phyloP scores from a whole-genome alignment of 2,797 vertebrate genomes.

The Helostoma temminkii region DNA sequence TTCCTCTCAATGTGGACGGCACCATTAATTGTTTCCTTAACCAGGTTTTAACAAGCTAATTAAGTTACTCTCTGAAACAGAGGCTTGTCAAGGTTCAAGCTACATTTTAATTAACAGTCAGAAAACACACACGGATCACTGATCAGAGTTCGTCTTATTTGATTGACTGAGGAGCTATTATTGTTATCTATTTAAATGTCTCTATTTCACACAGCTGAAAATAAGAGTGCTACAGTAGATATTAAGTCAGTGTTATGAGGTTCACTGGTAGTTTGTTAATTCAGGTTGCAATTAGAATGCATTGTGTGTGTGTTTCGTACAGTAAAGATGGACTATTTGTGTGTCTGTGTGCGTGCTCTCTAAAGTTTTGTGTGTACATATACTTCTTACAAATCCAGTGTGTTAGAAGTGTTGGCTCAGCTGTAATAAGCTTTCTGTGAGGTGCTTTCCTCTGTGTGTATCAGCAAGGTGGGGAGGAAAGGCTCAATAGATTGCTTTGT shows the following conservation, averaged over 20 bases:
- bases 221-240: not conserved
- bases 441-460: slow-evolving; percentile 57
- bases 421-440: slow-evolving; percentile 66
- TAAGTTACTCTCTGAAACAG: slow-evolving; percentile 51
- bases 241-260: not conserved
- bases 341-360: slow-evolving; percentile 4
- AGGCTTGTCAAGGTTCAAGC: slow-evolving; percentile 57
- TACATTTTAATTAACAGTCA: slow-evolving; percentile 68
- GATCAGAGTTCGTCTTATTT: slow-evolving; percentile 45
- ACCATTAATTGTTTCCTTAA: slow-evolving; percentile 41
- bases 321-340: not conserved
- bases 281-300: too few relatives aligned
- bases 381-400: slow-evolving; percentile 29
- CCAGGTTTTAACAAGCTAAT: slow-evolving; percentile 55
- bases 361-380: slow-evolving; percentile 26
- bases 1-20: slow-evolving; percentile 8
- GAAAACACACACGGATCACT: slow-evolving; percentile 43
- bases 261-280: not conserved
- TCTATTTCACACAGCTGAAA: slow-evolving; percentile 18
- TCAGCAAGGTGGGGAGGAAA: slow-evolving; percentile 74
- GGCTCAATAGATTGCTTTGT: slow-evolving; percentile 81
- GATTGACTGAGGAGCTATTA: slow-evolving; percentile 43
- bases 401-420: slow-evolving; percentile 60
- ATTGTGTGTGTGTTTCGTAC: slow-evolving; percentile 2
- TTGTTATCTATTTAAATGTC: slow-evolving; percentile 22